Conservation (phyloP, 2,888 invertebrate genomes). For the Herminia tarsipennalis region DNA sequence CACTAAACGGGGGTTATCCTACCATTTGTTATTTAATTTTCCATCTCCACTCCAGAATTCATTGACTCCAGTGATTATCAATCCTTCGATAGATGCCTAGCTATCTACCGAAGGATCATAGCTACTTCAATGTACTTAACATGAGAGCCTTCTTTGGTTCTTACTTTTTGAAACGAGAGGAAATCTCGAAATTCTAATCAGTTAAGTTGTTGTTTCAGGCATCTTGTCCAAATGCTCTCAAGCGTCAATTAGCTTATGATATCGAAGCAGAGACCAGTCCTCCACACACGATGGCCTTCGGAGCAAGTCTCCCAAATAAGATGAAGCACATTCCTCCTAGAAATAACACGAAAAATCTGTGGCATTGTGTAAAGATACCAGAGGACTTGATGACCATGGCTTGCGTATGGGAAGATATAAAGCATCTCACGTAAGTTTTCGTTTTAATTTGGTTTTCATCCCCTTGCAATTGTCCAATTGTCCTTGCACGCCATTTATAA, state of each 20-base stretch:
- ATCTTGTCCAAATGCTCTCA: constrained; percentile 77
- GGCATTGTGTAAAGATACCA: constrained; percentile 85
- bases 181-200: too few relatives aligned
- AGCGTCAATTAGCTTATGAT: constrained; percentile 78
- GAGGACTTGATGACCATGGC: constrained; percentile 86
- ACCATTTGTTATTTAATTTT: too few relatives aligned
- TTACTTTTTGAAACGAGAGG: too few relatives aligned
- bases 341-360: constrained; percentile 81
- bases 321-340: constrained; percentile 82
- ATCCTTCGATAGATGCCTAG: too few relatives aligned
- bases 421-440: constrained; percentile 81
- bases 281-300: constrained; percentile 81
- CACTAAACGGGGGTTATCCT: too few relatives aligned
- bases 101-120: too few relatives aligned
- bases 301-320: constrained; percentile 76
- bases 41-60: too few relatives aligned
- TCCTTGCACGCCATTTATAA: too few relatives aligned
- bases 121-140: too few relatives aligned
- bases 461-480: background rate
- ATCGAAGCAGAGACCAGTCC: constrained; percentile 77
- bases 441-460: background rate
- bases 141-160: too few relatives aligned
- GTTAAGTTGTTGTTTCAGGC: constrained; percentile 59
- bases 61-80: too few relatives aligned
- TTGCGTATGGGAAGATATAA: constrained; percentile 87